A percentile compares a stretch with the other conserved stretches of the same genome.
These are phyloP conservation scores for Rhagoletis zephyria DNA, from an alignment of 1,140 invertebrate genomes.

Conservation along the genomic window DNA sequence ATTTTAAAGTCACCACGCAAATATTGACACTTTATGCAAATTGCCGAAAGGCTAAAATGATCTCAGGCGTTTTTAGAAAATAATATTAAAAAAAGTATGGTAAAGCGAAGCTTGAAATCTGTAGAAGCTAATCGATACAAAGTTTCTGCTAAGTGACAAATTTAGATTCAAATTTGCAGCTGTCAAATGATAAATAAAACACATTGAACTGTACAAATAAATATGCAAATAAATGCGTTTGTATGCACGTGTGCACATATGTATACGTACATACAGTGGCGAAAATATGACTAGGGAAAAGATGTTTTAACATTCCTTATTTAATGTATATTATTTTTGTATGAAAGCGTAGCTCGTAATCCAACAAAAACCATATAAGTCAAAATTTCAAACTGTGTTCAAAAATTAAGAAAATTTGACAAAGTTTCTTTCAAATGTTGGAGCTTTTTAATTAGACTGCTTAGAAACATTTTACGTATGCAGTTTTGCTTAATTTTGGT, in stretches of 20 bases:
- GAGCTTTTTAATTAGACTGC: too few species aligned
- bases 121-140: not conserved
- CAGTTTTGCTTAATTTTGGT: too few species aligned
- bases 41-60: not conserved
- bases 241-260: not conserved
- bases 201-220: not conserved
- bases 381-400: too few species aligned
- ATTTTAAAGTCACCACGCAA: not conserved
- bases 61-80: not conserved
- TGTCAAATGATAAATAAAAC: constrained; percentile 24
- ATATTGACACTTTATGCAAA: not conserved
- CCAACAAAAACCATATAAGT: too few species aligned
- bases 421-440: too few species aligned
- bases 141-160: constrained; percentile 9
- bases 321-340: too few species aligned
- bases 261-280: too few species aligned
- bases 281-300: too few species aligned
- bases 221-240: not conserved
- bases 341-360: too few species aligned
- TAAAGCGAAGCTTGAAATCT: constrained; percentile 16
- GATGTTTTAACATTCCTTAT: too few species aligned
- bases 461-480: too few species aligned
- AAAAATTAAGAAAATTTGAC: too few species aligned
- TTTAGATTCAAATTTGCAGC: constrained; percentile 38
- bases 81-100: not conserved